Percentiles rank a stretch among this genome's conserved stretches.
These are phyloP conservation scores for Pantherophis guttatus DNA, from an alignment of 2,113 vertebrate species.

Conservation along the genomic window DNA sequence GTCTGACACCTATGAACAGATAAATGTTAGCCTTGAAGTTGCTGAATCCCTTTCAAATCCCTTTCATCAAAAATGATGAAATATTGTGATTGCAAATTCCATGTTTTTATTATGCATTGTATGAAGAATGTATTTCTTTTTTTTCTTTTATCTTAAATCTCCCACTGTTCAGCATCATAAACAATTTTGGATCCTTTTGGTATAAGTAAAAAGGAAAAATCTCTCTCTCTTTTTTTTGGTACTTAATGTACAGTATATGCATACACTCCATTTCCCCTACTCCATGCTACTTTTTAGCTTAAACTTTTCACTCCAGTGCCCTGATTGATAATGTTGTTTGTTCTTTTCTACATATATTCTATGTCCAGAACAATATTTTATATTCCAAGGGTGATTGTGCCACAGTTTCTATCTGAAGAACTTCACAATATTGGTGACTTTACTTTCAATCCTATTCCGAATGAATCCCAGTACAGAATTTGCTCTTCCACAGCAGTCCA, in stretches of 20 bases:
- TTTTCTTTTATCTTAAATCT: neutral
- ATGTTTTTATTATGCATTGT: neutral
- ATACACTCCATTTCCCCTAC: neutral
- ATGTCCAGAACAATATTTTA: neutral
- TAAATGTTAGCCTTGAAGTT: neutral
- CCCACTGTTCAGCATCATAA: neutral
- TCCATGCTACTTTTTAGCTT: neutral
- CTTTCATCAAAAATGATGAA: neutral
- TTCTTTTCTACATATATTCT: neutral
- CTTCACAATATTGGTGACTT: neutral
- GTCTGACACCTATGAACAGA: neutral
- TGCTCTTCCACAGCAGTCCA: neutral
- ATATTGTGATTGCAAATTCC: neutral
- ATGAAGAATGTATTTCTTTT: neutral
- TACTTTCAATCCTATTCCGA: neutral
- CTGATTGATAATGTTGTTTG: neutral
- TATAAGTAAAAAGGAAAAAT: neutral
- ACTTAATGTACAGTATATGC: neutral
- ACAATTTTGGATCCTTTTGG: neutral
- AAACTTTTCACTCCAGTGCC: neutral
- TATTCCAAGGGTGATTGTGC: neutral
- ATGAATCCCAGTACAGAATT: neutral
- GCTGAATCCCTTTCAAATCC: neutral
- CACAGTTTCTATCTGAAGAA: neutral
- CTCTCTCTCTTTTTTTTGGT: accelerated